These are phyloP conservation scores for Ligdia adustata DNA, from an alignment of 2,888 invertebrate genomes.

Conservation along the genomic window DNA sequence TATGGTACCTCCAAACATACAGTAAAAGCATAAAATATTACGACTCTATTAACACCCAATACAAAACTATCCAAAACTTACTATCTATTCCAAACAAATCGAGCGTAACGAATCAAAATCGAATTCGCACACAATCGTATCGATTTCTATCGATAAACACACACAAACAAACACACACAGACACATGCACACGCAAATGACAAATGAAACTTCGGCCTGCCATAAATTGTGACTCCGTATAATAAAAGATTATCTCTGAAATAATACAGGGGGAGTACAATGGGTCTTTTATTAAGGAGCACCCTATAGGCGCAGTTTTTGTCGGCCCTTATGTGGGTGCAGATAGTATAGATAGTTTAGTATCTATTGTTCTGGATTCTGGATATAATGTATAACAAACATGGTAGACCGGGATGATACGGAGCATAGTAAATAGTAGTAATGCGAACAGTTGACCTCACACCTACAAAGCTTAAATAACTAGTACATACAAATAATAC, in stretches of 20 bases:
- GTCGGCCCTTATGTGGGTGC: conserved; percentile 46
- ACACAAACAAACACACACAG: conserved; percentile 23
- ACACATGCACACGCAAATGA: conserved; percentile 54
- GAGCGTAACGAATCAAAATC: conserved; percentile 20
- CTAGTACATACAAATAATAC: too few relatives aligned
- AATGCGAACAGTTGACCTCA: too few relatives aligned
- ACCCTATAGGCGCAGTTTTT: conserved; percentile 48
- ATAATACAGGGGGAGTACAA: conserved; percentile 78
- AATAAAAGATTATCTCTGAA: conserved; percentile 80
- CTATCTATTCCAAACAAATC: conserved; percentile 10
- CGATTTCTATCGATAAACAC: conserved; percentile 13
- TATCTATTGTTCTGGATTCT: conserved; percentile 26
- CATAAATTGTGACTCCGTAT: conserved; percentile 75
- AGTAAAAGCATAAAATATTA: not conserved
- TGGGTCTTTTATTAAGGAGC: conserved; percentile 71
- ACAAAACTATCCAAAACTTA: not conserved
- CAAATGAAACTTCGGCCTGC: conserved; percentile 73
- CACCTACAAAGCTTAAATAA: too few relatives aligned
- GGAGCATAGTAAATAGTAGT: too few relatives aligned
- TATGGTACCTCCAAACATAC: too few relatives aligned
- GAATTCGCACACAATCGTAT: conserved; percentile 13
- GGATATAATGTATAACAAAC: conserved; percentile 7
- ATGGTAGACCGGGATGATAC: not conserved
- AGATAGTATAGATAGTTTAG: conserved; percentile 26
- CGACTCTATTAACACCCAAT: not conserved